Conservation (phyloP, 1,140 invertebrate genomes). For the Apolygus lucorum region DNA sequence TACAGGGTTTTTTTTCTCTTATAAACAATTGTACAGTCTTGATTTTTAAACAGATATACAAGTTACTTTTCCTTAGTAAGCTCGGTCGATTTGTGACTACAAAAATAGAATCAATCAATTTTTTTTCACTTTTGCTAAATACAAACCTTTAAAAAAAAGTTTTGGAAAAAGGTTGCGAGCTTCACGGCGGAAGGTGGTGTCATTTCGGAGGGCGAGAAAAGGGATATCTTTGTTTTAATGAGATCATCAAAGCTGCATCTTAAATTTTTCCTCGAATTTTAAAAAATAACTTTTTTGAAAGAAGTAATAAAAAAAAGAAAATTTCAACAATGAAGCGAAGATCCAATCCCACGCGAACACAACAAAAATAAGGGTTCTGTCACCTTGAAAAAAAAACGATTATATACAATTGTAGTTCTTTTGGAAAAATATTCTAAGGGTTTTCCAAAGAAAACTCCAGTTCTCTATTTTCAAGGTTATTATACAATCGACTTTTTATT, state of each 20-base stretch:
- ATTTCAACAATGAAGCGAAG: not conserved
- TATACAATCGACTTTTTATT: not conserved
- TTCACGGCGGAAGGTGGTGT: no score
- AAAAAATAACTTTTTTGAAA: not conserved
- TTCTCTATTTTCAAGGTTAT: not conserved
- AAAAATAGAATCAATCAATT: conserved; percentile 26
- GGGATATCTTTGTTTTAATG: not conserved
- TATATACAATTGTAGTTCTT: no score
- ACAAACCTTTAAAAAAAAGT: no score
- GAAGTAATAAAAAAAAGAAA: not conserved
- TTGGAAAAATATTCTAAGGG: not conserved
- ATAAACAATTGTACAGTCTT: conserved; percentile 30
- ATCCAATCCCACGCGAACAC: no score
- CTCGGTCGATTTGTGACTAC: conserved; percentile 26
- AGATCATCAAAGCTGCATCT: not conserved
- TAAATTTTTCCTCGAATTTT: not conserved
- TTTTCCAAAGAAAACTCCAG: not conserved
- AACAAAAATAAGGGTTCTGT: no score
- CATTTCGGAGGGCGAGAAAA: not conserved
- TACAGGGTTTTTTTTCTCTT: conserved; percentile 22
- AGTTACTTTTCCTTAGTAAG: conserved; percentile 18
- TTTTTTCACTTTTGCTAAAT: conserved; percentile 11
- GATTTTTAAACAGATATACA: conserved; percentile 27
- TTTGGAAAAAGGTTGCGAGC: no score
- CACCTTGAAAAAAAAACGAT: no score